Evolutionary conservation across 1,140 invertebrate genomes (phyloP).

Genomic region (Xylocopa sonorina): DNA sequence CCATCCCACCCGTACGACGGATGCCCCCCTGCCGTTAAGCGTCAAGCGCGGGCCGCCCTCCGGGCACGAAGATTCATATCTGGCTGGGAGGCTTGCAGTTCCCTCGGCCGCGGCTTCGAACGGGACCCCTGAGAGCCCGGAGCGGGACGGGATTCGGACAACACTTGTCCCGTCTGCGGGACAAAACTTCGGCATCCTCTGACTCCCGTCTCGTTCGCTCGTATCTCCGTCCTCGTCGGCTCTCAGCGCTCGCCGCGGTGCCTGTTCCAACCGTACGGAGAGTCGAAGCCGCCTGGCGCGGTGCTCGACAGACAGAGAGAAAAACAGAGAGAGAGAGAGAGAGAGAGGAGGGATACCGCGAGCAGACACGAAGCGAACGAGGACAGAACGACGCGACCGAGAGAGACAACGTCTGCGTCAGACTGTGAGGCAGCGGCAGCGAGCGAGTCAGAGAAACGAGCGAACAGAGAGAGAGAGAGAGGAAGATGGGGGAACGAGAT

Average conservation of each 20-base stretch:
- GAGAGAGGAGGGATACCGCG: too few relatives aligned
- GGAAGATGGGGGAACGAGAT: conserved; percentile 28
- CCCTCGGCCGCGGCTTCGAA: conserved; percentile 67
- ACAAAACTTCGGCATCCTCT: conserved; percentile 78
- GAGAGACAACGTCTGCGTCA: conserved; percentile 41
- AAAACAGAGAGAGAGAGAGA: too few relatives aligned
- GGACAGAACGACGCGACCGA: conserved; percentile 5
- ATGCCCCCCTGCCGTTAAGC: conserved; percentile 63
- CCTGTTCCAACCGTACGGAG: conserved; percentile 49
- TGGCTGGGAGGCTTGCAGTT: conserved; percentile 68
- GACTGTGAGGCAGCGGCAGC: conserved; percentile 45
- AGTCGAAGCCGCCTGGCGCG: conserved; percentile 58
- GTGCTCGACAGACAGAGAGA: conserved; percentile 35
- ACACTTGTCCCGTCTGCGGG: conserved; percentile 71
- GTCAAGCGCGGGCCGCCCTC: conserved; percentile 64
- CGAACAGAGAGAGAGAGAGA: background rate
- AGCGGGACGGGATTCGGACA: conserved; percentile 78
- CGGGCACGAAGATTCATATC: conserved; percentile 77
- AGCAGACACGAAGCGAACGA: conserved; percentile 24
- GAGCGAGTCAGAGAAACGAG: background rate
- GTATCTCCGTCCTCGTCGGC: conserved; percentile 38
- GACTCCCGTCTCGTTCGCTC: conserved; percentile 49
- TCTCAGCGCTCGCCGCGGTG: conserved; percentile 34
- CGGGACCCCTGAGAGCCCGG: conserved; percentile 77
- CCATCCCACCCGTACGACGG: conserved; percentile 2